Percentiles rank a stretch among this genome's conserved stretches.
Evolutionary conservation across 23 tunicate species (phyloP).

Genomic region (Halocynthia roretzi): DNA sequence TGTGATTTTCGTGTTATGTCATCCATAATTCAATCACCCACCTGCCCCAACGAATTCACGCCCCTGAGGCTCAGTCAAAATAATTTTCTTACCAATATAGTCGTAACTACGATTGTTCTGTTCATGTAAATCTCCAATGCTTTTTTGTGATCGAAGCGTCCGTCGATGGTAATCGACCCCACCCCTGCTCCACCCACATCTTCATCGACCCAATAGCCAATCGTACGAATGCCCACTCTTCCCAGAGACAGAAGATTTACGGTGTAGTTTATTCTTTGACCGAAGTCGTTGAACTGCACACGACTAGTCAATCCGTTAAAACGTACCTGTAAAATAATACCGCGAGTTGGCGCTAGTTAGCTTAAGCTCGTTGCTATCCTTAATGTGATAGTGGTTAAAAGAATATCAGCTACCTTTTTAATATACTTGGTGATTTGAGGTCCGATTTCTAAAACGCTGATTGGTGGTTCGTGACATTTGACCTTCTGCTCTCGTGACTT

Average conservation of each 20-base stretch:
- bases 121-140: conserved; percentile 12
- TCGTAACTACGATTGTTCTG: conserved; percentile 35
- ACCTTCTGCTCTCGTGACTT: neutral
- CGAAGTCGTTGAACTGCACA: conserved; percentile 38
- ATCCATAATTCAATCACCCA: neutral
- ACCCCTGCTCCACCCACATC: neutral
- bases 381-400: neutral
- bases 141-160: neutral
- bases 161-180: neutral
- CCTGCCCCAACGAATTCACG: no score
- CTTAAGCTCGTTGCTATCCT: no score
- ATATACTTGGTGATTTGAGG: neutral
- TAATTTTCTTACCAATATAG: conserved; percentile 24
- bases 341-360: no score
- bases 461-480: conserved; percentile 19
- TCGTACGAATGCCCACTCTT: conserved; percentile 4
- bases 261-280: conserved; percentile 25
- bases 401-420: neutral
- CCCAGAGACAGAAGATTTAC: conserved; percentile 11
- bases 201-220: conserved; percentile 27
- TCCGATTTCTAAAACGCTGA: neutral
- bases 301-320: conserved; percentile 39
- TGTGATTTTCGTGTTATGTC: neutral
- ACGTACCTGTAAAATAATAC: conserved; percentile 1
- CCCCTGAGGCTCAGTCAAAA: no score